Evolutionary conservation across 2,888 invertebrate species (phyloP).

Genomic region (Auanema freiburgensis): DNA sequence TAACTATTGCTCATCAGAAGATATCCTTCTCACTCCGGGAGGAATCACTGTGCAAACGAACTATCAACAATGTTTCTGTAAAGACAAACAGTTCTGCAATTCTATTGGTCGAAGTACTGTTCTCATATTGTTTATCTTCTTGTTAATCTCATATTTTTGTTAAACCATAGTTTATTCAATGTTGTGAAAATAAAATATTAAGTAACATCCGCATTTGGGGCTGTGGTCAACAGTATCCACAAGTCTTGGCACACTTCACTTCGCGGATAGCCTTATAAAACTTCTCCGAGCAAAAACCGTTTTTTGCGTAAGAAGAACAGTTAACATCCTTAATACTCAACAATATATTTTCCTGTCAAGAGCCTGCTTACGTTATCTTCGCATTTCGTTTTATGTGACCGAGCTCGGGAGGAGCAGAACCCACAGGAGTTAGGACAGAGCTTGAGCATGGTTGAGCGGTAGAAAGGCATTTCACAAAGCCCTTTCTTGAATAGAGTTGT

Average conservation of each 20-base stretch:
- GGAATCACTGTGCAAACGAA: constrained; percentile 31
- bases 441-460: constrained; percentile 13
- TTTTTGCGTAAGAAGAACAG: constrained; percentile 27
- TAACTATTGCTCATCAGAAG: constrained; percentile 30
- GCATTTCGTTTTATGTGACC: background rate
- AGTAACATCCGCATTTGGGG: no score
- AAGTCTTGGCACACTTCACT: constrained; percentile 33
- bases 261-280: constrained; percentile 27
- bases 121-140: constrained; percentile 3
- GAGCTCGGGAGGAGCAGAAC: background rate
- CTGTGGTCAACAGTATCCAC: constrained; percentile 20
- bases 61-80: constrained; percentile 38
- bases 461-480: constrained; percentile 31
- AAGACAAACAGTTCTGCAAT: constrained; percentile 42
- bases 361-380: background rate
- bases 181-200: no score
- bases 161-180: no score
- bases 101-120: no score
- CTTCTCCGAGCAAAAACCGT: constrained; percentile 34
- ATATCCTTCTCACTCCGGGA: constrained; percentile 35
- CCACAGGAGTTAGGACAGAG: constrained; percentile 8
- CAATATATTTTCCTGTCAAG: background rate
- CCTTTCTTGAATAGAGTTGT: constrained; percentile 21
- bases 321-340: constrained; percentile 20
- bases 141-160: background rate